Base-by-base conservation (phyloP, 2,888 invertebrate genomes). In the Polylopha cassiicola region DNA sequence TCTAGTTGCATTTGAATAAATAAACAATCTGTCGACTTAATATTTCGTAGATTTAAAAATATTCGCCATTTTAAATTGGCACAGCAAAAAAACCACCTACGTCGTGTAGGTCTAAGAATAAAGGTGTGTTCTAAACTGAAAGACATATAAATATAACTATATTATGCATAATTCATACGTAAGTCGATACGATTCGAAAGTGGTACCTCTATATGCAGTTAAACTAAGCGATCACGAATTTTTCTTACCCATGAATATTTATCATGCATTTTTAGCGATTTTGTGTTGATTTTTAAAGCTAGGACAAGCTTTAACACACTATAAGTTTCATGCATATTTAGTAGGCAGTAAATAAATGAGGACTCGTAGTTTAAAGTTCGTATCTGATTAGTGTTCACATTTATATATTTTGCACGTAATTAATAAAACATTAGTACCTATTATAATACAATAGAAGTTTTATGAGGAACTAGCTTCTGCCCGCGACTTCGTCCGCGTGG, bases 121-220 rank as follows among this genome's bases (percentile, higher is more conserved):
- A n/a, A n/a, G n/a, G n/a, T n/a, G n/a, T n/a, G n/a, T n/a, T n/a
- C n/a, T n/a, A n/a, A n/a, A n/a, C n/a, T n/a, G n/a, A n/a, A n/a
- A n/a, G n/a, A n/a, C n/a, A n/a, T n/a, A 41, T 36, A 1, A n/a
- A 4, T n/a, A 36, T n/a, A 10, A 5, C 16, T 36, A n/a, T 16
- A 3, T 2, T 14, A 39, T 41, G 30, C 34, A 41, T 41, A 24
- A 39, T 41, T 30, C 16, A 41, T 41, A 13, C 11, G 9, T 11
- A 10, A 31, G 11, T 9, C 10, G 10, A 14, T 23, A 7, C 13
- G 23, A 24, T 41, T 41, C 11, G 41, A 41, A 41, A 41, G 41
- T 21, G 23, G 33, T 7, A 8, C 34, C 16, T 16, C 1, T 10
- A 3, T 10, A n/a, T n/a, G n/a, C n/a, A n/a, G n/a, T n/a, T n/a